Evolutionary conservation across 2,113 vertebrate genomes (phyloP), one percentile per base, ranked within the genome.

Genomic region (Theristicus caerulescens): DNA sequence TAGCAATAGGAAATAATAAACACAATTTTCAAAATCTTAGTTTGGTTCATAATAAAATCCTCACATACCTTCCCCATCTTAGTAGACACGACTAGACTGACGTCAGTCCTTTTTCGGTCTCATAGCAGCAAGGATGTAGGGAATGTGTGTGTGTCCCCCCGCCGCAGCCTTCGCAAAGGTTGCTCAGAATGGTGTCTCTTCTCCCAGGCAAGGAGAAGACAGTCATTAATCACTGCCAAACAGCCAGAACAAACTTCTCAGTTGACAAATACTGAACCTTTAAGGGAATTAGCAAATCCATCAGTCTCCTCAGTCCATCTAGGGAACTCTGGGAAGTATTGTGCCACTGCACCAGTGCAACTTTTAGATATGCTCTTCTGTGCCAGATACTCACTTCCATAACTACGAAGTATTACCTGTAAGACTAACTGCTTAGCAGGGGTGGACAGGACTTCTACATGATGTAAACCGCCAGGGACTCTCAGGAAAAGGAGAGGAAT

Each of bases 11-110:
- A 95, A 97, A 89, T 82, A 67, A 54, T 93, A 90, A 88, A 93
- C 61, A 65, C 61, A 81, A 74, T 88, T 82, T 94, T 65, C 51
- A 87, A 90, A 83, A 71, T 91, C 66, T 87, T 81, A 31, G 3
- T 80, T 91, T 95, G 65, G 26, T 70, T 96, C 81, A 59, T 52
- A 86, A 72, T 66, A 64, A 96, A 96, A 92, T 85, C 76, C 46
- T 97, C 80, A 57, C 58, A 67, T 93, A 42, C 62, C 91, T 96
- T 94, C 31, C 58, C 66, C 22, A 12, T 67, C 27, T 59, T 54
- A 66, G 32, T 6, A 90, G 79, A 51, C 29, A 8, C 0, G 13
- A 58, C 79, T 88, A 86, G 67, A 36, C 55, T 55, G 78, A 94
- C 42, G 64, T 62, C 47, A 66, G 73, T 85, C 61, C 40, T 25